phyloP scores from a whole-genome alignment of 2,888 invertebrate species.

The Oscheius sp. region DNA sequence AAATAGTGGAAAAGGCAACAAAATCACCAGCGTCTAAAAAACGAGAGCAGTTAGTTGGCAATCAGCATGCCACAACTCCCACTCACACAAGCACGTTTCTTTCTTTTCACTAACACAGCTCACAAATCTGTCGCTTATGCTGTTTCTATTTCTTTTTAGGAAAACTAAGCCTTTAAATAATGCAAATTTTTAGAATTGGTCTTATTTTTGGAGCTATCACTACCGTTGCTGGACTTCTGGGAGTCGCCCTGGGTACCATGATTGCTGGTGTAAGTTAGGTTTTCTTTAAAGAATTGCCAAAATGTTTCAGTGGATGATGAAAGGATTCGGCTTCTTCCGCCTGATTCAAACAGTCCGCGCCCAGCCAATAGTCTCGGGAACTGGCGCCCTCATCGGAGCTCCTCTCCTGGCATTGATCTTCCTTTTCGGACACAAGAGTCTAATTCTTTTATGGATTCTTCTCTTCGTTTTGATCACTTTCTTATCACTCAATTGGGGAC shows the following conservation, averaged over 20 bases:
- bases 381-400: conserved; percentile 86
- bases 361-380: conserved; percentile 84
- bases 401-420: conserved; percentile 76
- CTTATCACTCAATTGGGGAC: conserved; percentile 96
- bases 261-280: conserved; percentile 76
- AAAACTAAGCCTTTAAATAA: not conserved
- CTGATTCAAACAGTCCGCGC: conserved; percentile 58
- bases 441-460: conserved; percentile 55
- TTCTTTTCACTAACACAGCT: not conserved
- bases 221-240: conserved; percentile 90
- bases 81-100: not conserved
- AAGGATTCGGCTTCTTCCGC: conserved; percentile 48
- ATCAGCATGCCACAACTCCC: conserved; percentile 11
- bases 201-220: conserved; percentile 93
- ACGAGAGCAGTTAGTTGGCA: conserved; percentile 4
- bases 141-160: not conserved
- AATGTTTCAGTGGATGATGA: conserved; percentile 46
- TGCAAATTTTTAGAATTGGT: conserved; percentile 73
- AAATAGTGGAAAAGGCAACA: too few species aligned
- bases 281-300: not conserved
- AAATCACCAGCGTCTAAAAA: not conserved
- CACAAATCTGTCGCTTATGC: conserved; percentile 12
- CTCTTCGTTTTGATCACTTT: conserved; percentile 78
- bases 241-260: conserved; percentile 88
- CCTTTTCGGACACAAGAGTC: conserved; percentile 49